These are phyloP conservation scores for Crypturellus undulatus DNA, from an alignment of 2,113 vertebrate species.

Conservation along the genomic window DNA sequence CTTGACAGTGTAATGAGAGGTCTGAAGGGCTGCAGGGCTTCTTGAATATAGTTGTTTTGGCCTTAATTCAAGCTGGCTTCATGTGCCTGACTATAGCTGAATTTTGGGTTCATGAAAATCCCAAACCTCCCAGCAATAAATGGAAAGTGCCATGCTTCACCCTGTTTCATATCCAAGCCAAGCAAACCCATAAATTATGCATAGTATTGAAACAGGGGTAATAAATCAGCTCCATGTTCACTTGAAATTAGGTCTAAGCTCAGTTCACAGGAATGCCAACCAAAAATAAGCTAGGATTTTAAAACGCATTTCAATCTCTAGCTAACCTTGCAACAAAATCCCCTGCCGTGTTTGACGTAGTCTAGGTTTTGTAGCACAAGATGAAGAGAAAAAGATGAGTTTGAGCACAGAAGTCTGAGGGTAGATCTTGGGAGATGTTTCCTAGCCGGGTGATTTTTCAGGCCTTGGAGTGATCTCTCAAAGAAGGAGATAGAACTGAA, in stretches of 20 bases:
- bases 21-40: slow-evolving; percentile 41
- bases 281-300: slow-evolving; percentile 41
- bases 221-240: slow-evolving; percentile 44
- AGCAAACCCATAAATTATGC: slow-evolving; percentile 41
- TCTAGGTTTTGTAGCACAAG: slow-evolving; percentile 32
- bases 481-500: background rate
- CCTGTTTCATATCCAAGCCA: slow-evolving; percentile 49
- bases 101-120: slow-evolving; percentile 46
- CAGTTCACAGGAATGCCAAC: slow-evolving; percentile 37
- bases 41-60: slow-evolving; percentile 60
- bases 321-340: background rate
- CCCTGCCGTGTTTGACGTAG: background rate
- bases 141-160: slow-evolving; percentile 52
- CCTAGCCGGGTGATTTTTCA: background rate
- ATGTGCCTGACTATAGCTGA: slow-evolving; percentile 45
- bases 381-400: background rate
- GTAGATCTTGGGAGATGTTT: background rate
- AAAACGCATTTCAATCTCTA: slow-evolving; percentile 37
- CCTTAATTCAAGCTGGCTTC: slow-evolving; percentile 41
- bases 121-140: slow-evolving; percentile 64
- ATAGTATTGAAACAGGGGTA: slow-evolving; percentile 1
- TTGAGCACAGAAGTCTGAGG: background rate
- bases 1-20: slow-evolving; percentile 48
- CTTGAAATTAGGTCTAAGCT: slow-evolving; percentile 19
- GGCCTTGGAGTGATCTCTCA: background rate